Evolutionary conservation across 2,113 vertebrate species (phyloP).

Genomic region (Ovis canadensis): DNA sequence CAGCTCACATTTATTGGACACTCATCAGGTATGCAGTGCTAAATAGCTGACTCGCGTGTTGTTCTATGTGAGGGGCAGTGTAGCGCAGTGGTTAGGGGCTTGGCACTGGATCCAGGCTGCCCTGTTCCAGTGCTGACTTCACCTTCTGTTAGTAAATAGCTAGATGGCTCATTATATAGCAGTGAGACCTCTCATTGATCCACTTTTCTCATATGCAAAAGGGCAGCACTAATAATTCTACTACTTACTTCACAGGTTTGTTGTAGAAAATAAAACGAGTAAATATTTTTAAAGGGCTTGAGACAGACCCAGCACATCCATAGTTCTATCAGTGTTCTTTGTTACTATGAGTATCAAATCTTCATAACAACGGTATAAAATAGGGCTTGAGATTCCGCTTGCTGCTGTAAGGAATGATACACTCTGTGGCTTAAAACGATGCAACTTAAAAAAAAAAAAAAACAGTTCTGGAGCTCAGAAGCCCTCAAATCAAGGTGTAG

Average conservation of each 20-base stretch:
- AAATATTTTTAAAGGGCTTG: neutral
- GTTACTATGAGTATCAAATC: neutral
- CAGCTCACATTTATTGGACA: neutral
- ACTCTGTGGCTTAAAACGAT: too few species aligned
- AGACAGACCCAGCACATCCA: neutral
- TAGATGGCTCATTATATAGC: neutral
- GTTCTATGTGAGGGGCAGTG: neutral
- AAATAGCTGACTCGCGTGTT: accelerated
- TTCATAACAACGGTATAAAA: too few species aligned
- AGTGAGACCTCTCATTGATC: neutral
- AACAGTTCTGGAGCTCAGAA: neutral
- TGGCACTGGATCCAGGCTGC: neutral
- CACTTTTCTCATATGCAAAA: neutral
- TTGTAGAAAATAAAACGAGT: neutral
- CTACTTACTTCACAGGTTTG: neutral
- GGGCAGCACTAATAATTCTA: accelerated
- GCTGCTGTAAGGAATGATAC: neutral
- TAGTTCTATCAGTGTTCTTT: neutral
- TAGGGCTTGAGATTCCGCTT: neutral
- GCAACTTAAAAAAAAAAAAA: neutral
- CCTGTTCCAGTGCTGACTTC: neutral
- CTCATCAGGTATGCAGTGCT: too few species aligned
- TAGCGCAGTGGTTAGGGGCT: neutral
- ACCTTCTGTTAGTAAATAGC: neutral
- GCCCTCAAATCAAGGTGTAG: neutral